Conservation (phyloP, 2,797 vertebrate genomes). For the Sebastes nivosus region DNA sequence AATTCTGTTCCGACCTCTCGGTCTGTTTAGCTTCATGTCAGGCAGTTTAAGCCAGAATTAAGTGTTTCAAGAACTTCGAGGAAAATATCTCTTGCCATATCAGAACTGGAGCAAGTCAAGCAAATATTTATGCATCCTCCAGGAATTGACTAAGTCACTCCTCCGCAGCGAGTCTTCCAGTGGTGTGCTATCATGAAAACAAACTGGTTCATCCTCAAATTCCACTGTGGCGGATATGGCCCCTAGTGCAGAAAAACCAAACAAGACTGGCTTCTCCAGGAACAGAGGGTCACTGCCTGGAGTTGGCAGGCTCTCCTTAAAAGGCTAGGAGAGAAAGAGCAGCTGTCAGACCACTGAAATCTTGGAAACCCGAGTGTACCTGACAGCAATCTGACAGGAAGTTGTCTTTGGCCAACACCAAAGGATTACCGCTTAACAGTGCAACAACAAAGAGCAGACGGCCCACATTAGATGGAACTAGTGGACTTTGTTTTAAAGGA, state of each 20-base stretch:
- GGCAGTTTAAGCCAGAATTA: constrained; percentile 8
- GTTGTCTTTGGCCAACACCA: constrained; percentile 59
- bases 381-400: constrained; percentile 67
- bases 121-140: constrained; percentile 74
- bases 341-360: constrained; percentile 54
- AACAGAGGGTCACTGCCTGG: constrained; percentile 64
- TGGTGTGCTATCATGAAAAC: constrained; percentile 61
- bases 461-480: not conserved
- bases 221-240: constrained; percentile 63
- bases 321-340: constrained; percentile 60
- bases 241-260: constrained; percentile 69
- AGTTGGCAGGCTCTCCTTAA: constrained; percentile 61
- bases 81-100: constrained; percentile 24
- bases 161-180: constrained; percentile 51
- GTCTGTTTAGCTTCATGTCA: constrained; percentile 17
- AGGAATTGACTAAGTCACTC: constrained; percentile 59
- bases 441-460: constrained; percentile 17
- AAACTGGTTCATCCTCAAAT: constrained; percentile 70
- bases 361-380: constrained; percentile 56
- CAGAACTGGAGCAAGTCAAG: constrained; percentile 41
- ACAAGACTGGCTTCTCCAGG: constrained; percentile 63
- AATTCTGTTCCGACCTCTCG: not conserved
- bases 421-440: constrained; percentile 28
- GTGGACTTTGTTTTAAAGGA: not conserved
- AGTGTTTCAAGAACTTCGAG: constrained; percentile 24